Base-by-base conservation (phyloP, 2,888 invertebrate genomes). In the Pseudanteris insignis region DNA sequence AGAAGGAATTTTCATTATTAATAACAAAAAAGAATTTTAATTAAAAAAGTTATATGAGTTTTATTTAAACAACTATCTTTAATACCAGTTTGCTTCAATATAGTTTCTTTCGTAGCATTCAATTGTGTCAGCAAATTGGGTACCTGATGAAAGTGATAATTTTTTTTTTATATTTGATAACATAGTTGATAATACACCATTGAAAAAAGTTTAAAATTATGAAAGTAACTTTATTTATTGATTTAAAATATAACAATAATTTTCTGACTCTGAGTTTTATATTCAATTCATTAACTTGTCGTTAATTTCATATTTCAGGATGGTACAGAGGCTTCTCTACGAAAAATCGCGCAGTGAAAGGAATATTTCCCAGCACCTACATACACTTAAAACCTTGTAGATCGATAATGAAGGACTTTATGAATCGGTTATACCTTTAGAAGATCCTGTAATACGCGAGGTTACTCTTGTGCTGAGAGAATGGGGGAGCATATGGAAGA, bases 401-500 rank as follows among this genome's bases (percentile, higher is more conserved):
- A 87, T 92, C 43, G 92, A 94, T 67, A 91, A 92, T 78, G 93
- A 92, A 71, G 90, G 93, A 28, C 81, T 86, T 29, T 87, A 86
- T 76, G 89, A 89, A 76, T 86, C 86, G 36, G 85, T 88, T 6
- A 84, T 85, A 55, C 86, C 93, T 8, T 84, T 92, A 68, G 93
- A 93, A 71, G 96, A 96, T 82, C 88, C 92, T 0, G 88, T 94
- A n/a, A 92, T 94, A 1, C 85, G 89, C 41, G 96, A 96, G 82
- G 93, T 95, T 44, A 92, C 94, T 0, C 88, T 92, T 64, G 95
- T 95, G 0, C 83, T 96, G 32, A 83, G 94, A 74, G 96, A 96
- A 87, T 96, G 96, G 96, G 91, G 90, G 9, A 85, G 90, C 66
- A 89, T 94, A 65, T 96, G 96, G 96, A 94, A 94, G 76, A 89